phyloP scores from a whole-genome alignment of 2,888 invertebrate genomes.

The Amiota mariae region DNA sequence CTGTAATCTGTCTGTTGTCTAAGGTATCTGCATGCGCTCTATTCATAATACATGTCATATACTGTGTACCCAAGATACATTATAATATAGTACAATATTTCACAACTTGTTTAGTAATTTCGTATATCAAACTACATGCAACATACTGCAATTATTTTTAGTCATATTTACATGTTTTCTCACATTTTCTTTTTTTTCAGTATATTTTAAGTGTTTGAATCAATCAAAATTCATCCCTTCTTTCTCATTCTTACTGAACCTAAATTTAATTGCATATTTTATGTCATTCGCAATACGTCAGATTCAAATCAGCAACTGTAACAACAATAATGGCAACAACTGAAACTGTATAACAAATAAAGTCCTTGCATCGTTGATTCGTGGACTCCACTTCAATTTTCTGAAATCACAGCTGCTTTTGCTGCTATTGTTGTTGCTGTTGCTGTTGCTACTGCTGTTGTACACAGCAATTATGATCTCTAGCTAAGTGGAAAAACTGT shows the following conservation, averaged over 20 bases:
- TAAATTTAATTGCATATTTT: slow-evolving; percentile 19
- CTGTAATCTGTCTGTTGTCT: background rate
- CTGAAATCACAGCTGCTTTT: background rate
- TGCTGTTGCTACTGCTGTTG: background rate
- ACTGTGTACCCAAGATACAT: slow-evolving; percentile 6
- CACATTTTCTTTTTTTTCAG: too few species aligned
- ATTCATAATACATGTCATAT: slow-evolving; percentile 14
- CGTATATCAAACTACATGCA: background rate
- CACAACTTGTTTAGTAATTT: slow-evolving; percentile 8
- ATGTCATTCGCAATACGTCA: background rate
- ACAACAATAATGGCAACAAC: too few species aligned
- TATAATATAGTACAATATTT: background rate
- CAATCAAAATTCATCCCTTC: too few species aligned
- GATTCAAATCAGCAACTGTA: too few species aligned
- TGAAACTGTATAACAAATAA: too few species aligned
- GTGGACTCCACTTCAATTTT: too few species aligned
- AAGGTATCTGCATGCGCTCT: background rate
- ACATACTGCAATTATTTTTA: slow-evolving; percentile 12
- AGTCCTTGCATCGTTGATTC: too few species aligned
- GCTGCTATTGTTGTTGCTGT: background rate
- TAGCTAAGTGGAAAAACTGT: slow-evolving; percentile 38
- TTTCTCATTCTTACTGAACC: background rate
- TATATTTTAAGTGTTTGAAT: too few species aligned
- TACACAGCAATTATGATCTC: slow-evolving; percentile 49
- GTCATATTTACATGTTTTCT: background rate